phyloP scores from a whole-genome alignment of 2,797 vertebrate species.

The Vireo griseus region DNA sequence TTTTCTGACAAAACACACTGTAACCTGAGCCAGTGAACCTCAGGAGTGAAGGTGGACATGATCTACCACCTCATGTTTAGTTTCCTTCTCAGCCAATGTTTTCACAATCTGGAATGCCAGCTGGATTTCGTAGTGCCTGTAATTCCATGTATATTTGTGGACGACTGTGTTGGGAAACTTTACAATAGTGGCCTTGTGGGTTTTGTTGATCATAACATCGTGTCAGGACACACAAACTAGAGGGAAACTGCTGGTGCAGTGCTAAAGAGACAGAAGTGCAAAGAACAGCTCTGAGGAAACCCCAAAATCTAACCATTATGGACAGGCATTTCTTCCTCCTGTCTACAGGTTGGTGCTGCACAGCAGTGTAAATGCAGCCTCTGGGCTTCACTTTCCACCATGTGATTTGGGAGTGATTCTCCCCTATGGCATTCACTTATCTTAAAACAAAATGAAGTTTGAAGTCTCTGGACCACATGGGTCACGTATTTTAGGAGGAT shows the following conservation, averaged over 20 bases:
- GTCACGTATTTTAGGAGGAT: neutral
- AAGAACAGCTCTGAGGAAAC: neutral
- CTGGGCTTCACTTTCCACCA: neutral
- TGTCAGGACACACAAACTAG: neutral
- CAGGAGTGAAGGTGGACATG: neutral
- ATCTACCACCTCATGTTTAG: neutral
- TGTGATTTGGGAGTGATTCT: neutral
- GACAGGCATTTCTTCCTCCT: neutral
- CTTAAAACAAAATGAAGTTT: neutral
- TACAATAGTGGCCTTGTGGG: rapidly evolving
- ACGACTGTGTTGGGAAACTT: rapidly evolving
- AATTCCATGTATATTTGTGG: neutral
- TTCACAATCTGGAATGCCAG: neutral
- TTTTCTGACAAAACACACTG: neutral
- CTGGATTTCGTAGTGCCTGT: neutral
- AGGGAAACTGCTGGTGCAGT: neutral
- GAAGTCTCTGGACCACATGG: neutral
- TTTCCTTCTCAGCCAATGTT: neutral
- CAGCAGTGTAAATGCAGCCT: neutral
- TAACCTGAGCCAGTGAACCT: neutral
- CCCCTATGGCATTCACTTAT: neutral
- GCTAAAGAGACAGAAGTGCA: neutral
- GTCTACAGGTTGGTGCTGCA: neutral
- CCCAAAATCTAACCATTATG: neutral
- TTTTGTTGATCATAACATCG: neutral